Evolutionary conservation across 2,888 invertebrate genomes (phyloP), one percentile per base, ranked within the genome.

Genomic region (Pimpla rufipes): DNA sequence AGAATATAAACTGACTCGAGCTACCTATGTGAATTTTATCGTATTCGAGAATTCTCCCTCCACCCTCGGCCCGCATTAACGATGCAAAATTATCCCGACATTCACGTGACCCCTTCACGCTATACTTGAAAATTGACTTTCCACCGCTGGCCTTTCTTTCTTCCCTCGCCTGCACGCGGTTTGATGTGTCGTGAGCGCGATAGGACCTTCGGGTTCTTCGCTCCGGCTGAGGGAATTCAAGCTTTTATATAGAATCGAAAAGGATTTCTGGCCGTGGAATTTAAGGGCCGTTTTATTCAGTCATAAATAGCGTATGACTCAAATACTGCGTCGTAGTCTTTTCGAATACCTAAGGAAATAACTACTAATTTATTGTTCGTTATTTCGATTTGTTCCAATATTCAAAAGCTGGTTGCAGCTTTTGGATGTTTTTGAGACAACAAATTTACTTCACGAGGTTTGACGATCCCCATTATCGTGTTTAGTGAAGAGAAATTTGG

Each of bases 11-110:
- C 76, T 42, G 29, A 57, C 42, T 70, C 55, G 21, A 37, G 37
- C 70, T 35, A 6, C 47, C 57, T 66, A 40, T 57, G 42, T n/a
- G n/a, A n/a, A n/a, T n/a, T n/a, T 50, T 55, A 55, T 79, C 64
- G 45, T 21, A 42, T 73, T 52, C 21, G 71, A 64, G 62, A 71
- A 55, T 18, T 71, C 18, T 45, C 50, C 11, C 37, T 21, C 55
- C 37, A 11, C 13, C 37, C 35, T 18, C 67, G 16, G 57, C 29
- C 59, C 66, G 70, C 73, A 82, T 81, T 73, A 76, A 73, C 82
- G 57, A 79, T 74, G 59, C 73, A 80, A 78, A 81, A 81, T 81
- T 84, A 84, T 81, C 59, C 80, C 50, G 76, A 81, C 47, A 68
- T 68, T 79, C 21, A 76, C 29, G 75, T 79, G 82, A 77, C 73